phyloP scores from a whole-genome alignment of 2,888 invertebrate genomes.

The Bursaphelenchus okinawaensis region DNA sequence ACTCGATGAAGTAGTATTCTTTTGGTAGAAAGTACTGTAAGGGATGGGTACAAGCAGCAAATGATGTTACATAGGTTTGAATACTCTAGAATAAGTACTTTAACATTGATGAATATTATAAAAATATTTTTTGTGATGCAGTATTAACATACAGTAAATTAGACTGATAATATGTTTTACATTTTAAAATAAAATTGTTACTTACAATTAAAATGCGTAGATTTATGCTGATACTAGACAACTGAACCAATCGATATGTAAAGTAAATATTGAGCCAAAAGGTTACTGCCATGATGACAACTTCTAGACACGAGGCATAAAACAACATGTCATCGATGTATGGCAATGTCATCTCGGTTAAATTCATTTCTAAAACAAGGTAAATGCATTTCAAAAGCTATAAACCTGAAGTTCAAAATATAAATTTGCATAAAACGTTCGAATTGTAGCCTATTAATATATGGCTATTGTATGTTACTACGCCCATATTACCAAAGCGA shows the following conservation, averaged over 20 bases:
- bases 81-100: not conserved
- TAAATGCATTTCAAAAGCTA: too few relatives aligned
- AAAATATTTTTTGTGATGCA: not conserved
- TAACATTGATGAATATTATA: not conserved
- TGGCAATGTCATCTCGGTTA: not conserved
- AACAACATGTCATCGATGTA: not conserved
- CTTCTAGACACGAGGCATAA: not conserved
- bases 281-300: not conserved
- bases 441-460: too few relatives aligned
- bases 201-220: not conserved
- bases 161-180: not conserved
- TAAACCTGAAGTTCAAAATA: too few relatives aligned
- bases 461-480: too few relatives aligned
- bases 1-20: not conserved
- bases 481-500: too few relatives aligned
- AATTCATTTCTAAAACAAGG: too few relatives aligned
- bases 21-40: not conserved
- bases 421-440: too few relatives aligned
- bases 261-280: not conserved
- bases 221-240: not conserved
- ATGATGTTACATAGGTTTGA: not conserved
- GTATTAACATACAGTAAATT: not conserved
- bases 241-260: not conserved
- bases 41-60: not conserved
- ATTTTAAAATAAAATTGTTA: not conserved